phyloP scores from a whole-genome alignment of 2,113 vertebrate genomes.

The Pteronura brasiliensis region DNA sequence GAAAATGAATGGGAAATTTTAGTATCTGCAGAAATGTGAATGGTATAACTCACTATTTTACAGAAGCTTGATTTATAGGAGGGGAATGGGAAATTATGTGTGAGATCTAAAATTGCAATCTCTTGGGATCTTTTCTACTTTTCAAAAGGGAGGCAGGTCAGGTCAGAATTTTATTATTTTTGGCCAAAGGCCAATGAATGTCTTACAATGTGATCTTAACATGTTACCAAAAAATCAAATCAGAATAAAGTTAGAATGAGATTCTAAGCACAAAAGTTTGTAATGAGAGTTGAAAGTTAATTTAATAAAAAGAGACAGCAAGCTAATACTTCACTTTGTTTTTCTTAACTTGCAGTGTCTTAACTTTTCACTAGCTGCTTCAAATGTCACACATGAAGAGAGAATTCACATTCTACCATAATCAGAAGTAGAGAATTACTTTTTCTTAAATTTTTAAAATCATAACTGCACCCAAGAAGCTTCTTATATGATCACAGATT shows the following conservation, averaged over 20 bases:
- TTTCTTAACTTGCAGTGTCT: not conserved
- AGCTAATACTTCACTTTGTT: not conserved
- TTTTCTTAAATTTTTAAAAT: slow-evolving; percentile 23
- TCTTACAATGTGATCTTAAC: slow-evolving; percentile 55
- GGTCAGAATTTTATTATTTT: slow-evolving; percentile 71
- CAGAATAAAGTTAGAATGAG: slow-evolving; percentile 25
- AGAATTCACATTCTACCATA: not conserved
- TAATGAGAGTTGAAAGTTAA: not conserved
- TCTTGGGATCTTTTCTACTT: slow-evolving; percentile 65
- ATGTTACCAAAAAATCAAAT: slow-evolving; percentile 49
- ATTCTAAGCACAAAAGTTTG: not conserved
- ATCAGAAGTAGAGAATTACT: not conserved
- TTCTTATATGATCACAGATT: not conserved
- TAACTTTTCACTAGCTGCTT: not conserved
- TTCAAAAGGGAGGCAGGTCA: slow-evolving; percentile 60
- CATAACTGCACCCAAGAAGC: not conserved
- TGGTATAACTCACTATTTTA: slow-evolving; percentile 68
- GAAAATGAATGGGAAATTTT: slow-evolving; percentile 71
- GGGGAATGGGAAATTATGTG: slow-evolving; percentile 71
- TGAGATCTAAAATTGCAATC: slow-evolving; percentile 69
- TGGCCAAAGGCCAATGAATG: slow-evolving; percentile 59
- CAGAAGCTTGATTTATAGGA: slow-evolving; percentile 73
- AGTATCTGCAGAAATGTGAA: slow-evolving; percentile 77
- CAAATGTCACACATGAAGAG: not conserved
- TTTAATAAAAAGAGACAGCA: slow-evolving; percentile 5